Percentiles rank a stretch among this genome's conserved stretches.
Conservation (phyloP, 2,797 vertebrate genomes). For the Hybognathus amarus region DNA sequence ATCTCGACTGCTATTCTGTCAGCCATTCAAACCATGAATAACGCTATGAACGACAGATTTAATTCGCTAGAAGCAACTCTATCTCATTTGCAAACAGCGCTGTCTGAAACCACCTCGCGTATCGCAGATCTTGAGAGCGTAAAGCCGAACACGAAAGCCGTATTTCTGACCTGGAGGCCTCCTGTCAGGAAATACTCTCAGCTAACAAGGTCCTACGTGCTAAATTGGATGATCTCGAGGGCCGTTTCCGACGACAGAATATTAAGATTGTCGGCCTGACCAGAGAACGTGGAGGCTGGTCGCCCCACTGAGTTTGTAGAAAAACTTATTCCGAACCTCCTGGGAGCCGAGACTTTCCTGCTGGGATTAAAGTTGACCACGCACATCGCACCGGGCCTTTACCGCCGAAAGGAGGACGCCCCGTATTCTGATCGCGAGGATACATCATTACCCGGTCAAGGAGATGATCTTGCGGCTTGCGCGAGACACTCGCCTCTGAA, state of each 20-base stretch:
- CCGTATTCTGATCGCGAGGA: neutral
- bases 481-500: neutral
- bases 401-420: neutral
- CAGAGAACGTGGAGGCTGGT: neutral
- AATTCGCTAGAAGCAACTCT: no score
- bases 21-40: neutral
- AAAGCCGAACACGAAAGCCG: no score
- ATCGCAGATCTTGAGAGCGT: no score
- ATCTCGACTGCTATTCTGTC: neutral
- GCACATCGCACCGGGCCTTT: neutral
- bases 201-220: no score
- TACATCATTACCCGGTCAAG: conserved; percentile 1
- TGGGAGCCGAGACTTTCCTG: neutral
- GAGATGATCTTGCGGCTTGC: neutral
- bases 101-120: no score
- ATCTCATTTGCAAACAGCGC: no score
- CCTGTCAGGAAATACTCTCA: no score
- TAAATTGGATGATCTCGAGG: no score
- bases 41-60: no score
- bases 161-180: no score
- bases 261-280: no score
- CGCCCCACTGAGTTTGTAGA: neutral
- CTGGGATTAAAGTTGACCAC: neutral
- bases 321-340: neutral
- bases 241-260: no score